Conservation (phyloP, 2,113 vertebrate genomes). For the Nipponia nippon region DNA sequence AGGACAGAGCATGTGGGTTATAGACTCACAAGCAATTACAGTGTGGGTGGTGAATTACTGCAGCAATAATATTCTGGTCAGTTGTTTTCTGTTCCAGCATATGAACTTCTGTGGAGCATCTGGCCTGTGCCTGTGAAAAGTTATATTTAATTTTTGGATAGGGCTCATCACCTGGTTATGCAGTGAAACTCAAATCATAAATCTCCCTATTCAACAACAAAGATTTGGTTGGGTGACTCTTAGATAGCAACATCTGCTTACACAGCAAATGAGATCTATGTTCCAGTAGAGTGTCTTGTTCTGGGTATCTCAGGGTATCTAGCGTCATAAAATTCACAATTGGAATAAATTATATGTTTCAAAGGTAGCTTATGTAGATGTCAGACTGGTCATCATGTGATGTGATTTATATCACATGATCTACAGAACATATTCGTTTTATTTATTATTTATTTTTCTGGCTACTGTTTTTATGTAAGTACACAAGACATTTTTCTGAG, state of each 20-base stretch:
- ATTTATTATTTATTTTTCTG: neutral
- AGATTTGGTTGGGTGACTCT: neutral
- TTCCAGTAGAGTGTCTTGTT: neutral
- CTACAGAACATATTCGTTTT: neutral
- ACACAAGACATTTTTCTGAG: neutral
- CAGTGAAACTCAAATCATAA: neutral
- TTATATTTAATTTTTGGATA: slow-evolving; percentile 23
- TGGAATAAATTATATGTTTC: neutral
- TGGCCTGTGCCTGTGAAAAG: neutral
- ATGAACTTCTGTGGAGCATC: neutral
- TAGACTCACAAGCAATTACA: neutral
- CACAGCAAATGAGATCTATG: neutral
- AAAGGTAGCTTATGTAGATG: neutral
- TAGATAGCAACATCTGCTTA: slow-evolving; percentile 33
- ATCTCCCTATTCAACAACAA: slow-evolving; percentile 35
- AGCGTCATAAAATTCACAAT: neutral
- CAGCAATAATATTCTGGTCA: neutral
- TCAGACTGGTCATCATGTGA: neutral
- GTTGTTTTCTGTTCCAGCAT: neutral
- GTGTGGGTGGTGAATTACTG: neutral
- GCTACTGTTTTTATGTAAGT: neutral
- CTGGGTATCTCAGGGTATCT: neutral
- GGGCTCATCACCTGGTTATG: slow-evolving; percentile 16
- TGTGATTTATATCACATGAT: neutral
- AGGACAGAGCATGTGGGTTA: neutral